Conservation (phyloP, 2,888 invertebrate species). For the Conus canariensis region DNA sequence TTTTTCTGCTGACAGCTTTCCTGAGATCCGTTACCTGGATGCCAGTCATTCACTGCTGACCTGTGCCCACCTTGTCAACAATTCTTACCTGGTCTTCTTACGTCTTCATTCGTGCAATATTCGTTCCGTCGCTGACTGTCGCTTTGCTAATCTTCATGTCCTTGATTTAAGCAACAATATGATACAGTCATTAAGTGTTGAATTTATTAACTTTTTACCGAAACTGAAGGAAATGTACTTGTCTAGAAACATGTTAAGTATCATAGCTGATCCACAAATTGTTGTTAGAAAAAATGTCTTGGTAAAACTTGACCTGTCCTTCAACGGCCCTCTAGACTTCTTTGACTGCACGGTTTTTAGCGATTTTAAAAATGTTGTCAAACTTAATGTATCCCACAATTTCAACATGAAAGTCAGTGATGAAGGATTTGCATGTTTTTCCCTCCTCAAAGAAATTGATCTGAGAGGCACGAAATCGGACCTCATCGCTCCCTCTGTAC, state of each 20-base stretch:
- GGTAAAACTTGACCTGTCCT: neutral
- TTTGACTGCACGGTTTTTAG: neutral
- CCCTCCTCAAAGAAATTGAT: constrained; percentile 1
- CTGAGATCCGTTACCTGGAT: constrained; percentile 15
- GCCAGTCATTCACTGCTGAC: neutral
- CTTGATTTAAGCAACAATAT: constrained; percentile 13
- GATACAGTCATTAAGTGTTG: neutral
- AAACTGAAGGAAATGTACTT: neutral
- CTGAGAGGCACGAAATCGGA: neutral
- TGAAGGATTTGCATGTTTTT: neutral
- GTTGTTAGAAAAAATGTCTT: neutral
- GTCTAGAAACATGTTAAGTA: neutral
- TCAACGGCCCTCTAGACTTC: neutral
- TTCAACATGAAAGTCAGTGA: neutral
- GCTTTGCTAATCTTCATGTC: neutral
- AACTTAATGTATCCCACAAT: neutral
- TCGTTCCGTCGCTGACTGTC: neutral
- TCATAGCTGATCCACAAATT: neutral
- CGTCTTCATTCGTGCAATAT: neutral
- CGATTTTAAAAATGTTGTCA: neutral
- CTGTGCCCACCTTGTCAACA: constrained; percentile 1
- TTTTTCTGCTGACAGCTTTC: neutral
- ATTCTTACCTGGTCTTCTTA: neutral
- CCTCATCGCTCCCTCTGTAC: neutral
- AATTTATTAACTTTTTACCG: neutral